Conservation (phyloP, 2,888 invertebrate species). For the Agriopis marginaria region DNA sequence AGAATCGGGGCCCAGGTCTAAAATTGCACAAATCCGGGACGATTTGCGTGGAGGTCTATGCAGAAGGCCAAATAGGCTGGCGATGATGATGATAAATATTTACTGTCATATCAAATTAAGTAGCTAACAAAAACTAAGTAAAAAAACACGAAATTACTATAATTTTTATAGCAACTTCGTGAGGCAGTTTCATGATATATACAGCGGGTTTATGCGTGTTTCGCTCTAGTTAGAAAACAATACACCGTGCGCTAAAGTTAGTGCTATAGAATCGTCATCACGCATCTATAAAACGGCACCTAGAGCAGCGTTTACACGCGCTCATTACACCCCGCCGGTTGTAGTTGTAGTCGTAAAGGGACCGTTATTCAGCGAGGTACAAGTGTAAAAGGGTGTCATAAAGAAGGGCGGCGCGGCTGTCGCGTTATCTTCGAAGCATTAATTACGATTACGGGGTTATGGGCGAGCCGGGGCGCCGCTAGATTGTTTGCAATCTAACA, state of each 20-base stretch:
- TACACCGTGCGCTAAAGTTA: slow-evolving; percentile 8
- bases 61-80: too few species aligned
- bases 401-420: slow-evolving; percentile 58
- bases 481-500: slow-evolving; percentile 27
- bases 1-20: too few species aligned
- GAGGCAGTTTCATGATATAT: slow-evolving; percentile 3
- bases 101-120: not conserved
- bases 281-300: slow-evolving; percentile 41
- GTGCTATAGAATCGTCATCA: slow-evolving; percentile 34
- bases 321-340: slow-evolving; percentile 45
- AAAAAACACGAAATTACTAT: slow-evolving; percentile 9
- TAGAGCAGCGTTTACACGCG: slow-evolving; percentile 39
- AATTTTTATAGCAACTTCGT: slow-evolving; percentile 9
- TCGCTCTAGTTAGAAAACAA: slow-evolving; percentile 21
- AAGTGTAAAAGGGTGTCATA: slow-evolving; percentile 65
- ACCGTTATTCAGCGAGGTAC: slow-evolving; percentile 54
- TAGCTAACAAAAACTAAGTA: not conserved
- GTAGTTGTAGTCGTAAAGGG: slow-evolving; percentile 60
- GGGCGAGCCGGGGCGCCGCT: slow-evolving; percentile 17
- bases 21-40: too few species aligned
- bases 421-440: slow-evolving; percentile 63
- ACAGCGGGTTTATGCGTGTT: slow-evolving; percentile 17
- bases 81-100: too few species aligned
- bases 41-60: too few species aligned
- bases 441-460: slow-evolving; percentile 66